Percentiles rank a stretch among this genome's conserved stretches.
These are phyloP conservation scores for Graphium colonna DNA, from an alignment of 2,888 invertebrate species.

Conservation along the genomic window DNA sequence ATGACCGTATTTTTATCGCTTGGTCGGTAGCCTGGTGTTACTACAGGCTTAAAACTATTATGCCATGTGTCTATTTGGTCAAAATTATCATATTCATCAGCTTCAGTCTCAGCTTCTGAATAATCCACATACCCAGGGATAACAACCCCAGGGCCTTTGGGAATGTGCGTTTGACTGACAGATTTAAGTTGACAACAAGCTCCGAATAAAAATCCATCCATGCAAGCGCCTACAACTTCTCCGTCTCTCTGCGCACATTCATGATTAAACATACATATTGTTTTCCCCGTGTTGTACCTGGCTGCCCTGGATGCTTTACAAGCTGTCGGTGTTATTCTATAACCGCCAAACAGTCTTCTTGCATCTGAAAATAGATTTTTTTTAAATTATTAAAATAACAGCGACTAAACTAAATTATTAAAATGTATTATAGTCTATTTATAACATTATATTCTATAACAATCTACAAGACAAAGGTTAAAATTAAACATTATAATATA, in stretches of 20 bases:
- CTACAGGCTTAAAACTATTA: constrained; percentile 69
- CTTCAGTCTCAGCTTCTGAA: constrained; percentile 55
- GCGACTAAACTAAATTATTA: too few relatives aligned
- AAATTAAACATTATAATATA: too few relatives aligned
- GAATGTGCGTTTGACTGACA: constrained; percentile 69
- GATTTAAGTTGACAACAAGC: constrained; percentile 89
- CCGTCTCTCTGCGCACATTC: constrained; percentile 90
- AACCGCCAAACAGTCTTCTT: constrained; percentile 90
- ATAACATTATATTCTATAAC: too few relatives aligned
- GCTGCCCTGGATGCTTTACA: constrained; percentile 86
- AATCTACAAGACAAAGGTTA: too few relatives aligned
- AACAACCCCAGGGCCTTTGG: constrained; percentile 71
- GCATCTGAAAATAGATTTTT: constrained; percentile 55
- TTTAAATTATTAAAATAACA: too few relatives aligned
- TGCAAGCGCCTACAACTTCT: constrained; percentile 91
- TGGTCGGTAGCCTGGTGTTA: constrained; percentile 70
- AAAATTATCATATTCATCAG: constrained; percentile 57
- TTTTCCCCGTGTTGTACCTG: constrained; percentile 83
- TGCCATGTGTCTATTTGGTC: constrained; percentile 67
- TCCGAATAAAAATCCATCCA: constrained; percentile 95
- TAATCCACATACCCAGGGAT: constrained; percentile 73
- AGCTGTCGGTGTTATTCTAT: constrained; percentile 90
- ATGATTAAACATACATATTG: constrained; percentile 96
- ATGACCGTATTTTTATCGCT: constrained; percentile 38
- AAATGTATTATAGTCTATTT: too few relatives aligned